Conservation (phyloP, 92 coral and sea anemone species). For the Actinernus sp. region DNA sequence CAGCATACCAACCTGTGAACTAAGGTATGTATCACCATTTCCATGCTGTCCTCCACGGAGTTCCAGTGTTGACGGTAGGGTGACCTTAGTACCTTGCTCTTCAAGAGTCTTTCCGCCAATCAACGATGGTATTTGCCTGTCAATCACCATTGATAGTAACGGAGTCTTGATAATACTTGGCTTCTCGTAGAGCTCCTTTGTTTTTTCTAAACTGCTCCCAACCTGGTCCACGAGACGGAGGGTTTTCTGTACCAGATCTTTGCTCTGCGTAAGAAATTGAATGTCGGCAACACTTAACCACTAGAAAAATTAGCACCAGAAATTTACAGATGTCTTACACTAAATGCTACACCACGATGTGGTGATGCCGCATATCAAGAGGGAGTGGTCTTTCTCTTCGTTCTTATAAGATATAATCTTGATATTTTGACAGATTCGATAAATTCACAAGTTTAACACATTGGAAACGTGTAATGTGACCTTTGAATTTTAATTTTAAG, state of each 20-base stretch:
- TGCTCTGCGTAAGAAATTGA: constrained; percentile 49
- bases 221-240: constrained; percentile 64
- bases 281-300: too few relatives aligned
- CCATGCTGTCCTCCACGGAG: constrained; percentile 33
- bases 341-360: too few relatives aligned
- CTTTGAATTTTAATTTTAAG: too few relatives aligned
- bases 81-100: constrained; percentile 54
- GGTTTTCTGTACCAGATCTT: constrained; percentile 34
- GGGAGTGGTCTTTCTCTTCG: too few relatives aligned
- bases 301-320: too few relatives aligned
- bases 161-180: constrained; percentile 78
- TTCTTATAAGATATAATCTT: too few relatives aligned
- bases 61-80: constrained; percentile 54
- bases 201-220: constrained; percentile 46
- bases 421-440: too few relatives aligned
- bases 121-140: constrained; percentile 71
- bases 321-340: too few relatives aligned
- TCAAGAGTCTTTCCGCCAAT: constrained; percentile 64
- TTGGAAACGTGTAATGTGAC: too few relatives aligned
- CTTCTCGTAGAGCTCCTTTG: constrained; percentile 75
- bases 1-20: constrained; percentile 87
- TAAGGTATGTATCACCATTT: constrained; percentile 20
- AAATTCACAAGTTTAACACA: too few relatives aligned
- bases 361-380: too few relatives aligned
- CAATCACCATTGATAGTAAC: constrained; percentile 73